phyloP scores from a whole-genome alignment of 2,113 vertebrate species.

The Scortum barcoo region DNA sequence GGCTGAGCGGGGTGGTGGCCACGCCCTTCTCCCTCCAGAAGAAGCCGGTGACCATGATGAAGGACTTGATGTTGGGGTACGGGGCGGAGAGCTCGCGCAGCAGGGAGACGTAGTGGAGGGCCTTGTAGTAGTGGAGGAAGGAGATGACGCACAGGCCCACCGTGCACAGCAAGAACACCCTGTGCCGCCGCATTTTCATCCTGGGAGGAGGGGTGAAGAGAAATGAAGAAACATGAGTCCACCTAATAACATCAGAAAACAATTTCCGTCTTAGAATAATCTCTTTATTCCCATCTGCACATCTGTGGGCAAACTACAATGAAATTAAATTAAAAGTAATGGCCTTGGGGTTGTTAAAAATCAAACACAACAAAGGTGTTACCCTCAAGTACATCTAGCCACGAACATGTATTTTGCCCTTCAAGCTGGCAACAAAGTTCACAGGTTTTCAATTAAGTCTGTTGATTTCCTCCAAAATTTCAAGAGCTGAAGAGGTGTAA shows the following conservation, averaged over 20 bases:
- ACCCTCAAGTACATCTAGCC: neutral
- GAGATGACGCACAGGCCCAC: conserved; percentile 99
- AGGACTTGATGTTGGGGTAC: conserved; percentile 96
- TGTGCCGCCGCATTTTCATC: conserved; percentile 99
- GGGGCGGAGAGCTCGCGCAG: conserved; percentile 95
- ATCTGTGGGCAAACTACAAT: neutral
- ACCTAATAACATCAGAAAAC: conserved; percentile 11
- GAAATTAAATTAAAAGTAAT: conserved; percentile 18
- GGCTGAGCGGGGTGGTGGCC: conserved; percentile 87
- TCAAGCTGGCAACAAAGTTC: neutral
- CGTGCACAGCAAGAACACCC: conserved; percentile 98
- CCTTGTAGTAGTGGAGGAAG: conserved; percentile 99
- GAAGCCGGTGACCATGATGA: conserved; percentile 90
- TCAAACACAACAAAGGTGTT: neutral
- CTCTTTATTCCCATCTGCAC: conserved; percentile 1
- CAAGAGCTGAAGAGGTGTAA: neutral
- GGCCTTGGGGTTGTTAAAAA: neutral
- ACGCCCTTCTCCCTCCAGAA: conserved; percentile 96
- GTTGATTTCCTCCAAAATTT: neutral
- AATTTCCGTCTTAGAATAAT: conserved; percentile 8
- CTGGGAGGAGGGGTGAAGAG: conserved; percentile 72
- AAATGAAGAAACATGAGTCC: neutral
- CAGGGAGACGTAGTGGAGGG: conserved; percentile 97
- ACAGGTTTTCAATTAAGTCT: neutral
- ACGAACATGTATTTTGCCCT: neutral